Base-by-base conservation (phyloP, 2,888 invertebrate genomes). In the Octonoba sinensis region DNA sequence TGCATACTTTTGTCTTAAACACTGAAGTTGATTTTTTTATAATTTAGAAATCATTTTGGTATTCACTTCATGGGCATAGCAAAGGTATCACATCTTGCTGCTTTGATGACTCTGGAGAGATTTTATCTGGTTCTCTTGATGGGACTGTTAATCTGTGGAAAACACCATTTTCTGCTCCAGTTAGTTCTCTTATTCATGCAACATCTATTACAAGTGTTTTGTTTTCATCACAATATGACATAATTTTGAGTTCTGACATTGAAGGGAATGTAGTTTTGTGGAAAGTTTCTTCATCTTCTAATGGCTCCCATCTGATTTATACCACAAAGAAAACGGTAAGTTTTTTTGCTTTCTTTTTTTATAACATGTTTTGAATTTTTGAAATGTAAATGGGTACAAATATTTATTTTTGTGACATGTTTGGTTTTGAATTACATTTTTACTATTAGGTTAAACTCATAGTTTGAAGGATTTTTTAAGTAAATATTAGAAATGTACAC, bases 131-230 rank as follows among this genome's bases (percentile, higher is more conserved):
- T 49, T 73, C 79, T 22, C 57, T 81, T 20, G 79, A 81, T 67
- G 73, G 79, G 18, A 73, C 73, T 56, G 62, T 81, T 16, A 81
- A 69, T 57, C 20, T 81, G 24, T 81, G 79, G 79, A 81, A 81
- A 69, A 18, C 69, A 46, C 57, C 62, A 44, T 6, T 27, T 27
- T 36, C 67, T 51, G n/a, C n/a, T 44, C 36, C 62, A 15, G 62
- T 62, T 18, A 27, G 11, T 47, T 8, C 51, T 47, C 20, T 47
- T 3, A 46, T 62, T 20, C 79, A 81, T 62, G 27, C 54, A 62
- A 27, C 73, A 24, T 4, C 36, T 11, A 27, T 81, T 12, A 81
- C 67, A n/a, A 64, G 56, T 11, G 27, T 73, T 12, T n/a, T 69
- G 16, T 18, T 73, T 8, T 69, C 56, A 4, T 12, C 59, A 22